Evolutionary conservation across 2,113 vertebrate genomes (phyloP).

Genomic region (Eira barbara): DNA sequence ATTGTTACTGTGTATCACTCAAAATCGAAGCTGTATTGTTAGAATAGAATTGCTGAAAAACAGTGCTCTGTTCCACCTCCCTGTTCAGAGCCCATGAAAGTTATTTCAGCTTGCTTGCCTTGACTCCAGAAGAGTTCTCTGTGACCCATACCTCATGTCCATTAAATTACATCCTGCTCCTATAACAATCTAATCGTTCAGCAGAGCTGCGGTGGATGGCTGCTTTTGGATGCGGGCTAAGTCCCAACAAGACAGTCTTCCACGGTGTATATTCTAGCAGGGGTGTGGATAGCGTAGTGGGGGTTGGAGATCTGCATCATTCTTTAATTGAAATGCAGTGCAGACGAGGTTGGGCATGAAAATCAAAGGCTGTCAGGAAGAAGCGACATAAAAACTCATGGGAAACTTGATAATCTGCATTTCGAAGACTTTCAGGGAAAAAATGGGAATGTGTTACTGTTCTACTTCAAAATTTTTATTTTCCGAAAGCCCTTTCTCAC

Average conservation of each 20-base stretch:
- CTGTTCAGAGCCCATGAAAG: not conserved
- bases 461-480: not conserved
- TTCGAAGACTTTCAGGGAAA: not conserved
- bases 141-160: not conserved
- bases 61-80: not conserved
- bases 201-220: not conserved
- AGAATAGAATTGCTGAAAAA: slow-evolving; percentile 20
- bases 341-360: not conserved
- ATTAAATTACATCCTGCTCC: not conserved
- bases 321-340: not conserved
- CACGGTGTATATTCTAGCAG: not conserved
- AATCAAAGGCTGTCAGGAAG: not conserved
- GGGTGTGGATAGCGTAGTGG: not conserved
- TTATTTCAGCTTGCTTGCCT: not conserved
- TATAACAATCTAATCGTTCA: not conserved
- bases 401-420: not conserved
- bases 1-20: not conserved
- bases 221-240: not conserved
- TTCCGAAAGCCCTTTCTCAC: not conserved
- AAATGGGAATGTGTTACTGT: not conserved
- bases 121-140: not conserved
- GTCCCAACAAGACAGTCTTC: not conserved
- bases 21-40: slow-evolving; percentile 27
- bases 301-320: not conserved
- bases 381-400: not conserved